These are phyloP conservation scores for Conistra vaccinii DNA, from an alignment of 2,888 invertebrate genomes.

Conservation along the genomic window DNA sequence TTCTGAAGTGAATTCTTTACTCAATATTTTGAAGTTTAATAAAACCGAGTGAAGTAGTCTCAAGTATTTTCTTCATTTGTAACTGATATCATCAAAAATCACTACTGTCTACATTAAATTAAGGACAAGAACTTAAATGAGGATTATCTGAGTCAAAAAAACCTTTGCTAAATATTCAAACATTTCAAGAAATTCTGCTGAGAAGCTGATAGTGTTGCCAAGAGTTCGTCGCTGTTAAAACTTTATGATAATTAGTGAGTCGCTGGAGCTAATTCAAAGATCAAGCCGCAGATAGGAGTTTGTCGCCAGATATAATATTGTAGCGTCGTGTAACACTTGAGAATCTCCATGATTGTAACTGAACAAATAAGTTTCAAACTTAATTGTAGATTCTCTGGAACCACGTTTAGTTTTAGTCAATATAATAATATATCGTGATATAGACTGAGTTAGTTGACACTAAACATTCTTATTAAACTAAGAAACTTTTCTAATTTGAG, in stretches of 20 bases:
- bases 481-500: slow-evolving; percentile 46
- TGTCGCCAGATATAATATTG: slow-evolving; percentile 71
- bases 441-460: slow-evolving; percentile 20
- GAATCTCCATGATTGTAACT: slow-evolving; percentile 58
- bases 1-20: neutral
- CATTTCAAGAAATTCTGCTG: slow-evolving; percentile 71
- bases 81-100: slow-evolving; percentile 28
- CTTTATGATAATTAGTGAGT: slow-evolving; percentile 85
- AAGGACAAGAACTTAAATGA: slow-evolving; percentile 58
- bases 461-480: slow-evolving; percentile 45
- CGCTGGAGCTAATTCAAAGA: slow-evolving; percentile 82
- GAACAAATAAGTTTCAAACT: slow-evolving; percentile 72
- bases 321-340: slow-evolving; percentile 59
- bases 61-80: slow-evolving; percentile 15
- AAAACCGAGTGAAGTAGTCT: slow-evolving; percentile 18
- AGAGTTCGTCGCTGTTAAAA: slow-evolving; percentile 81
- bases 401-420: slow-evolving; percentile 59
- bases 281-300: slow-evolving; percentile 77
- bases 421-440: slow-evolving; percentile 51
- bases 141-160: slow-evolving; percentile 66
- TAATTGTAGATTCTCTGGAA: slow-evolving; percentile 63
- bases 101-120: slow-evolving; percentile 53
- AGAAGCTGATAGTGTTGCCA: slow-evolving; percentile 81
- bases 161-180: slow-evolving; percentile 73
- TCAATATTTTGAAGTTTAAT: slow-evolving; percentile 9